Evolutionary conservation across 2,888 invertebrate species (phyloP), one percentile per base, ranked within the genome.

Genomic region (Therioaphis trifolii): DNA sequence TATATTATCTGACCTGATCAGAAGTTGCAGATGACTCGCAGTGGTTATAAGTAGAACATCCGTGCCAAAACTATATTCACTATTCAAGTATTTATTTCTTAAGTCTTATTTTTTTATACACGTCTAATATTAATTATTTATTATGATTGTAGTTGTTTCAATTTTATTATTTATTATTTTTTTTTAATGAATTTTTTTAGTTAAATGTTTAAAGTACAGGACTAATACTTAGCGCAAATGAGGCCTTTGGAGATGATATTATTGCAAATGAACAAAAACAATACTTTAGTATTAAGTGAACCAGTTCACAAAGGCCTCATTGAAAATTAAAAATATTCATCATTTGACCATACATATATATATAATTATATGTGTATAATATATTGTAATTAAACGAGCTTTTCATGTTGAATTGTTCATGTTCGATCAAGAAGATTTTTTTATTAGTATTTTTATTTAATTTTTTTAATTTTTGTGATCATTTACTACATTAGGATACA

Each of bases 1-100:
- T 78, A 24, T 52, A 55, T 68, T 18, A 27, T n/a, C 68, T 69
- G 55, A 69, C 24, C 69, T 68, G 40, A 79, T 69, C 69, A 69
- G 69, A 69, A 69, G 52, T 43, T 55, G n/a, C 68, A 69, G 52
- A 55, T 79, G 40, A 78, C 21, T 49, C 69, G 55, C 78, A 69
- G 68, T 68, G 55, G 55, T 79, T 69, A 79, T 69, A 69, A 69
- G 78, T 79, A 69, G 66, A 66, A 79, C 52, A 43, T 69, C 78
- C 40, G 78, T 79, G 78, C 78, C 78, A 79, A 78, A 79, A 68
- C 69, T 79, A 78, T 43, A 79, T 52, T 79, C 78, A 79, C 78
- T 79, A 79, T 79, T 69, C 68, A 79, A 79, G 69, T 79, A 79
- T 79, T 79, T 79, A 79, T 79, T 79, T 79, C 78, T 68, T 79